A percentile compares a stretch with the other conserved stretches of the same genome.
Evolutionary conservation across 2,888 invertebrate genomes (phyloP).

Genomic region (Lasioglossum zephyrum): DNA sequence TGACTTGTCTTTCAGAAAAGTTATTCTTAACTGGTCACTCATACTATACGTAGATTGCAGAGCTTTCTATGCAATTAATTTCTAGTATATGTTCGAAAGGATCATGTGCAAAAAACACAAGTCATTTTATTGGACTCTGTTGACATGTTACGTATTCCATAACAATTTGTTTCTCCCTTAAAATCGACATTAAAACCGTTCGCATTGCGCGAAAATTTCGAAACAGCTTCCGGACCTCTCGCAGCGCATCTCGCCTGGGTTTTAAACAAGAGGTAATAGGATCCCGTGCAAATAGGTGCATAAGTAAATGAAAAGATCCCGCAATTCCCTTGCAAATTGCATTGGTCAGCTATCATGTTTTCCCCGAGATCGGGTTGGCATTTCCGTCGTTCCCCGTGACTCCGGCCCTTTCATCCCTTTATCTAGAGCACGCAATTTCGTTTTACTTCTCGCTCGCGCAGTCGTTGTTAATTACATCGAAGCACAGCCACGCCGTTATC

Average conservation of each 20-base stretch:
- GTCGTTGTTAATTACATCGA: constrained; percentile 51
- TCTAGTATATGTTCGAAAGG: background rate
- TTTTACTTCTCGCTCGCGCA: constrained; percentile 23
- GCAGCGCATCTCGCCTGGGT: background rate
- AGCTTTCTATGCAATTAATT: no score
- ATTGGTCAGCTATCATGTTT: constrained; percentile 29
- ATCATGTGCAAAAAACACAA: no score
- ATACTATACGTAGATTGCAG: no score
- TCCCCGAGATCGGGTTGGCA: constrained; percentile 1
- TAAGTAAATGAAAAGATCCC: constrained; percentile 18
- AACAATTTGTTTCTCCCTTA: background rate
- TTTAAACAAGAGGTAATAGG: constrained; percentile 4
- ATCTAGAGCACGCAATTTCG: constrained; percentile 30
- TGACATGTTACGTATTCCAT: background rate
- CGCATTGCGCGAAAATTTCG: background rate
- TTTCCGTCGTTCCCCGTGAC: background rate
- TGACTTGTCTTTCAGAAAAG: no score
- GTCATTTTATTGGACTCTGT: no score
- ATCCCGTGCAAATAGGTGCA: background rate
- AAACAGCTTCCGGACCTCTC: background rate
- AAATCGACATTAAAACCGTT: background rate
- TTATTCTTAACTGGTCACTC: background rate
- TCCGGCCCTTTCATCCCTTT: constrained; percentile 2
- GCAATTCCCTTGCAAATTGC: constrained; percentile 43
- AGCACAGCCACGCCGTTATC: constrained; percentile 33